Evolutionary conservation across 2,888 invertebrate species (phyloP).

Genomic region (Pollenia griseotomentosa): DNA sequence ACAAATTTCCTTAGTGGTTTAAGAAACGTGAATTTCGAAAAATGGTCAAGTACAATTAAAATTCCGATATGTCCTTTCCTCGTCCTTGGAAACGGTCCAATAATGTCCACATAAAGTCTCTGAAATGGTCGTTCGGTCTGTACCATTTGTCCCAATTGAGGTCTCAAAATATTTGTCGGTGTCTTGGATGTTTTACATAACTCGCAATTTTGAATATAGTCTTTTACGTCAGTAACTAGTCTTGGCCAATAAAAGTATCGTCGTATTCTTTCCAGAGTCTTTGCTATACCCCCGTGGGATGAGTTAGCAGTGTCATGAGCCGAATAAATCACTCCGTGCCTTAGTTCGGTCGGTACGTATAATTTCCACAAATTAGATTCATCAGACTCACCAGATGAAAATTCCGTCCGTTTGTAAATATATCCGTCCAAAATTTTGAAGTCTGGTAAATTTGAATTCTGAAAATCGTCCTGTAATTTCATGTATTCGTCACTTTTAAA

Average conservation of each 20-base stretch:
- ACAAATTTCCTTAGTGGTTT: slow-evolving; percentile 16
- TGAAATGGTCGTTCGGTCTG: too few relatives aligned
- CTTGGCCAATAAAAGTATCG: slow-evolving; percentile 56
- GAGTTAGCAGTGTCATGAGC: slow-evolving; percentile 47
- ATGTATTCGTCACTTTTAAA: neutral
- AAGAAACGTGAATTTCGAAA: slow-evolving; percentile 46
- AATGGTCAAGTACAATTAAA: slow-evolving; percentile 53
- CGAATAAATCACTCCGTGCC: slow-evolving; percentile 7
- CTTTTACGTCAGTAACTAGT: neutral
- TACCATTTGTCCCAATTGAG: too few relatives aligned
- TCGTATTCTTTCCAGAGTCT: slow-evolving; percentile 47
- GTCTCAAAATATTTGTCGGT: too few relatives aligned
- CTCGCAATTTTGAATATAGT: too few relatives aligned
- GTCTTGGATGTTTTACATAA: too few relatives aligned
- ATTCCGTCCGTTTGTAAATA: slow-evolving; percentile 34
- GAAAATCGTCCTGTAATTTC: neutral
- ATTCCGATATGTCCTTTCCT: slow-evolving; percentile 44
- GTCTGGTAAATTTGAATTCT: slow-evolving; percentile 22
- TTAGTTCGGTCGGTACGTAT: slow-evolving; percentile 48
- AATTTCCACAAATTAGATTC: slow-evolving; percentile 54
- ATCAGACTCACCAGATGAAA: slow-evolving; percentile 19
- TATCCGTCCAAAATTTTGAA: slow-evolving; percentile 14
- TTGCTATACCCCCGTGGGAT: slow-evolving; percentile 49
- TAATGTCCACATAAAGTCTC: slow-evolving; percentile 31
- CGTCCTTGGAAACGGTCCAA: slow-evolving; percentile 57